Evolutionary conservation across 2,113 vertebrate genomes (phyloP).

Genomic region (Catharus minimus): DNA sequence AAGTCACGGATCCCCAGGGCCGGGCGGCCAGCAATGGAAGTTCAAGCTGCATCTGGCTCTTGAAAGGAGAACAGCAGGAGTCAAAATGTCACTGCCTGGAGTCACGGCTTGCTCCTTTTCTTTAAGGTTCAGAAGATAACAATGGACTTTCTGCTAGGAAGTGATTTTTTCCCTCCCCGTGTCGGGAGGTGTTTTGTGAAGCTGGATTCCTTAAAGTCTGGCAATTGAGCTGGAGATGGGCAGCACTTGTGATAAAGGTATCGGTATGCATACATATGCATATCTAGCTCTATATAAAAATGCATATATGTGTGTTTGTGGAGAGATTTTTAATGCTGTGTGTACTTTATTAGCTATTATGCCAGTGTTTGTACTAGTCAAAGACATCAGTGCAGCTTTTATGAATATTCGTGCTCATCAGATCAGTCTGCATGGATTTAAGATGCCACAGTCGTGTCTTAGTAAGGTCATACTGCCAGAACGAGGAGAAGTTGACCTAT

Average conservation of each 20-base stretch:
- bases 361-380: not conserved
- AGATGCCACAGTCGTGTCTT: conserved; percentile 57
- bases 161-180: conserved; percentile 57
- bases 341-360: not conserved
- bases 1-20: conserved; percentile 75
- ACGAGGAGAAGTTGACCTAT: conserved; percentile 71
- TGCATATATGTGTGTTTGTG: not conserved
- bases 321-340: not conserved
- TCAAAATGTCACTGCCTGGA: conserved; percentile 70
- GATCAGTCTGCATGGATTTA: conserved; percentile 50
- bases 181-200: conserved; percentile 67
- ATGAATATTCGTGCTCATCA: conserved; percentile 19
- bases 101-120: conserved; percentile 51
- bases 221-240: conserved; percentile 86
- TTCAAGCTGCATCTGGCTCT: conserved; percentile 66
- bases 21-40: conserved; percentile 66
- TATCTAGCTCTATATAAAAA: not conserved
- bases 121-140: conserved; percentile 68
- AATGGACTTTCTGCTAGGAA: conserved; percentile 74
- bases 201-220: conserved; percentile 74
- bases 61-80: conserved; percentile 61
- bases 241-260: conserved; percentile 97
- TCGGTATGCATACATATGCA: conserved; percentile 36
- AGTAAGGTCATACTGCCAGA: conserved; percentile 71
- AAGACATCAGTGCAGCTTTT: not conserved